phyloP scores from a whole-genome alignment of 2,113 vertebrate genomes.

The Thamnophis sirtalis region DNA sequence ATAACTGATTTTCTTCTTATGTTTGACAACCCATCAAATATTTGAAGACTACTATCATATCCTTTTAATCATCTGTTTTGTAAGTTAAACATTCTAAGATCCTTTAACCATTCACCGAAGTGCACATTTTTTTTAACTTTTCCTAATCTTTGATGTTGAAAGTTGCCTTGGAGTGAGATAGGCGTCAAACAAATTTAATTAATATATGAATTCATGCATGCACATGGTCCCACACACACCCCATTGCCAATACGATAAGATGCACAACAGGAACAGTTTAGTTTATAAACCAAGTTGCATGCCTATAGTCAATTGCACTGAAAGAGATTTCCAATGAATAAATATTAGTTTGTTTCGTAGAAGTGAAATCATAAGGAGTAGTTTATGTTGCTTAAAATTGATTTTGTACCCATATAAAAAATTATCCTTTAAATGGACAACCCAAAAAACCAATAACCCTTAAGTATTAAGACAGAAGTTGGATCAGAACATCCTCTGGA shows the following conservation, averaged over 20 bases:
- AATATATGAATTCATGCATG: neutral
- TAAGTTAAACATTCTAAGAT: neutral
- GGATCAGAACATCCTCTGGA: neutral
- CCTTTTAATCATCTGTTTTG: neutral
- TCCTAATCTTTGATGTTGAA: neutral
- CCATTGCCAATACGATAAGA: neutral
- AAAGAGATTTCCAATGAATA: neutral
- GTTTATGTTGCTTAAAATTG: neutral
- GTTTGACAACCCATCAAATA: neutral
- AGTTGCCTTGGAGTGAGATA: neutral
- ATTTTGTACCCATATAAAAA: neutral
- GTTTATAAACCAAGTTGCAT: neutral
- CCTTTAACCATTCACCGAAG: neutral
- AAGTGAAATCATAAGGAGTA: neutral
- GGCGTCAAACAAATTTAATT: neutral
- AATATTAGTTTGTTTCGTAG: conserved; percentile 15
- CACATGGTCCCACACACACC: neutral
- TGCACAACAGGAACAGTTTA: neutral
- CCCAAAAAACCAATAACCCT: neutral
- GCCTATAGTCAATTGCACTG: neutral
- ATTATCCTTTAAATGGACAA: neutral
- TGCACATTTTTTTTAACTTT: neutral
- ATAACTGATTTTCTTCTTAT: neutral
- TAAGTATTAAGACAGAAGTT: neutral
- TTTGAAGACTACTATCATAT: neutral